Evolutionary conservation across 2,888 invertebrate genomes (phyloP).

Genomic region (Eupithecia abbreviata): DNA sequence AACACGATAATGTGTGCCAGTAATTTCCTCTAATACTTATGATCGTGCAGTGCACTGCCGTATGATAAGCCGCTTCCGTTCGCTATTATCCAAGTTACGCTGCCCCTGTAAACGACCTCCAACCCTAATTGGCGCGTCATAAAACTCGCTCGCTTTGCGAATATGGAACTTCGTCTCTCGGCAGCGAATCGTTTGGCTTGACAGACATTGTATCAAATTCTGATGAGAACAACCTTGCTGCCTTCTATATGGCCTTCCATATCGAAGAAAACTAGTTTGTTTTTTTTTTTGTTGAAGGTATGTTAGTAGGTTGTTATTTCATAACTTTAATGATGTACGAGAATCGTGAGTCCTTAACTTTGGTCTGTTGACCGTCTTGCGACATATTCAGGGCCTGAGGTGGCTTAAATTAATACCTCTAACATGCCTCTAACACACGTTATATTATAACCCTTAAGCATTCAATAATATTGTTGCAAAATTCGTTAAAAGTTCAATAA

Average conservation of each 20-base stretch:
- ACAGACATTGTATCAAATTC: slow-evolving; percentile 3
- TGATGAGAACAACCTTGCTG: neutral
- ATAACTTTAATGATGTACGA: too few species aligned
- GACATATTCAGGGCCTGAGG: neutral
- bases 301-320: neutral
- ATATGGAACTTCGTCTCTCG: neutral
- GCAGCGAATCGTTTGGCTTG: neutral
- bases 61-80: slow-evolving; percentile 53
- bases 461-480: neutral
- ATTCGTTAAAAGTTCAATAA: neutral
- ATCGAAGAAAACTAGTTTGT: too few species aligned
- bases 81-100: slow-evolving; percentile 37
- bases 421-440: neutral
- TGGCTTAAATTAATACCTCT: neutral
- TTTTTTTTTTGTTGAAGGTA: neutral
- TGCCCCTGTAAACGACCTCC: slow-evolving; percentile 42
- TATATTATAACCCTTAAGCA: neutral
- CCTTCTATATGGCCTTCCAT: neutral
- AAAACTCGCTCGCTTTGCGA: slow-evolving; percentile 9
- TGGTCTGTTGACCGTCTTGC: neutral
- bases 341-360: neutral
- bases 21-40: neutral
- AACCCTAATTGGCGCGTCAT: slow-evolving; percentile 10
- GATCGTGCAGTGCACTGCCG: neutral
- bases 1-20: neutral